phyloP scores from a whole-genome alignment of 2,888 invertebrate genomes.

The Drosophila austrosaltans region DNA sequence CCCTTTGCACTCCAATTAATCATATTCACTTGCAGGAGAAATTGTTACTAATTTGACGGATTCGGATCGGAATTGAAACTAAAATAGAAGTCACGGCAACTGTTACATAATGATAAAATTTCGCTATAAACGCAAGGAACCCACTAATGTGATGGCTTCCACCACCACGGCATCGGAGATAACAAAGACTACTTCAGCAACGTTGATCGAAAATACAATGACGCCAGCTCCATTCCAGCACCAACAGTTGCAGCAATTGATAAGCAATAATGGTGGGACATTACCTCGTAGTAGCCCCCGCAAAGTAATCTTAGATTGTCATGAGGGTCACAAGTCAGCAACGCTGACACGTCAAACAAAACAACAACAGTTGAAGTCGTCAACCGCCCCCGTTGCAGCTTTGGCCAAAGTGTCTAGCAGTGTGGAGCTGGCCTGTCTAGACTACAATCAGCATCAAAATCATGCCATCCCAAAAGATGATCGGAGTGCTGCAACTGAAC shows the following conservation, averaged over 20 bases:
- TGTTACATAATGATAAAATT: conserved; percentile 86
- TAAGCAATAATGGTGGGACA: conserved; percentile 78
- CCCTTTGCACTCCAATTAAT: neutral
- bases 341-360: conserved; percentile 79
- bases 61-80: neutral
- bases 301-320: conserved; percentile 67
- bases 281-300: conserved; percentile 81
- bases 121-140: conserved; percentile 87
- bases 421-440: conserved; percentile 69
- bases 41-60: neutral
- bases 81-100: neutral
- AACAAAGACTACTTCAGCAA: conserved; percentile 8
- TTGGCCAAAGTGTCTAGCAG: conserved; percentile 80
- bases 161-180: conserved; percentile 2
- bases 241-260: conserved; percentile 71
- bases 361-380: conserved; percentile 24
- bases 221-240: conserved; percentile 49
- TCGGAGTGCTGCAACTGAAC: conserved; percentile 52
- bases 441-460: conserved; percentile 42
- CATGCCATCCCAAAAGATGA: neutral
- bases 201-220: neutral
- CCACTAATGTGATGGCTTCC: conserved; percentile 74
- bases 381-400: conserved; percentile 25
- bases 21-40: neutral
- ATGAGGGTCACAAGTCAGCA: conserved; percentile 74